These are phyloP conservation scores for Drosophila auraria DNA, from an alignment of 1,140 invertebrate species.

Conservation along the genomic window DNA sequence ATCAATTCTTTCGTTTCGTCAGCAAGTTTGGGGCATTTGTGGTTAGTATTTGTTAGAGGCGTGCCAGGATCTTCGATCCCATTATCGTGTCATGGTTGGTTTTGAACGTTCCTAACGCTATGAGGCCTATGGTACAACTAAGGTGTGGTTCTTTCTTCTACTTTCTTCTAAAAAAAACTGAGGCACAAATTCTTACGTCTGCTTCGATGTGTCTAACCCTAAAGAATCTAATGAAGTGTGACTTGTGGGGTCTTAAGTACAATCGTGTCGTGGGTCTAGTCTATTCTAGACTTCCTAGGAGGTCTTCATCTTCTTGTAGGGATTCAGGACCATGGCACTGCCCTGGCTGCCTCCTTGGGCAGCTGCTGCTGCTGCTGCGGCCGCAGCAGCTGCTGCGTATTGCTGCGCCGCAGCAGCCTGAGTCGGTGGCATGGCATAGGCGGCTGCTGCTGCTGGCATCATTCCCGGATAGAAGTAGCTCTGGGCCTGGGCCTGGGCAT, in stretches of 20 bases:
- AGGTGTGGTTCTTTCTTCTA: slow-evolving; percentile 10
- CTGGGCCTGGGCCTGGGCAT: slow-evolving; percentile 63
- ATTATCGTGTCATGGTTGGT: slow-evolving; percentile 39
- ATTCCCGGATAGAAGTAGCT: slow-evolving; percentile 78
- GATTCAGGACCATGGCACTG: slow-evolving; percentile 89
- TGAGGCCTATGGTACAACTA: slow-evolving; percentile 54
- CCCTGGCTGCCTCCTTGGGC: slow-evolving; percentile 82
- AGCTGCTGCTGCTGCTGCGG: slow-evolving; percentile 69
- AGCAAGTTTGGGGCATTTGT: slow-evolving; percentile 44
- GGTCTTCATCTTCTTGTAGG: slow-evolving; percentile 95
- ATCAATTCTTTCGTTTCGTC: slow-evolving; percentile 10
- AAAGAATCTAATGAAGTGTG: slow-evolving; percentile 40
- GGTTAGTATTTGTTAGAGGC: slow-evolving; percentile 36
- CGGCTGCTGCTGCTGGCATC: slow-evolving; percentile 48
- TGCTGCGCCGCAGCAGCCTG: slow-evolving; percentile 62
- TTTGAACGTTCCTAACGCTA: slow-evolving; percentile 33
- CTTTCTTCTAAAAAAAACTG: slow-evolving; percentile 56
- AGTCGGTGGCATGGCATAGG: slow-evolving; percentile 64
- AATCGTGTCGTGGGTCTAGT: slow-evolving; percentile 23
- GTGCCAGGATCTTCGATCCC: slow-evolving; percentile 28
- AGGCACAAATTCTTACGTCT: slow-evolving; percentile 75
- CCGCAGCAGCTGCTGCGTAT: slow-evolving; percentile 62
- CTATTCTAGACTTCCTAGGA: slow-evolving; percentile 87
- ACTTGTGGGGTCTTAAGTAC: slow-evolving; percentile 64
- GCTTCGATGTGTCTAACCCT: slow-evolving; percentile 53